Base-by-base conservation (phyloP, 1,140 invertebrate genomes). In the Octopus bimaculoides region DNA sequence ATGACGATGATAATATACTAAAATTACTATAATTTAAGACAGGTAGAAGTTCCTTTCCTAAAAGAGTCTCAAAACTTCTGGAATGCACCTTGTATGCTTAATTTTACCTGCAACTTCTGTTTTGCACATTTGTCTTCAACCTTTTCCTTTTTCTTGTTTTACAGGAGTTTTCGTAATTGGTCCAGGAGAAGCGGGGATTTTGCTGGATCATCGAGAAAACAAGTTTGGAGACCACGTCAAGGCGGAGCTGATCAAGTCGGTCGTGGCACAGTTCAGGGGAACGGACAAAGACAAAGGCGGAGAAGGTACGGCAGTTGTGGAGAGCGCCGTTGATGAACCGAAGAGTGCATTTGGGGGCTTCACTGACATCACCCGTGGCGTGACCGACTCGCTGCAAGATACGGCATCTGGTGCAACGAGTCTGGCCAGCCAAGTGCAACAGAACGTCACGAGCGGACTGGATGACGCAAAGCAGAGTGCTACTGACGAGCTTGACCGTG, bases 131-230 rank as follows among this genome's bases (percentile, higher is more conserved):
- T 61, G 56, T 2, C 41, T 52, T 2, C 12, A 17, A 10, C 41
- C 54, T 12, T 54, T 66, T 61, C 12, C 53, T 80, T 20, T 80
- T 53, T 75, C 66, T 61, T 41, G 5, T 81, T 26, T 85, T 84
- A 83, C 85, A 88, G 90, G 87, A 82, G 85, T 90, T 17, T 91
- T 87, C 87, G 86, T 91, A 9, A 82, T 91, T 26, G 90, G 90
- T 0, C 85, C 87, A 66, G 87, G 87, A 10, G 77, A 88, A 1
- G 84, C 87, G 77, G 90, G 90, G 17, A 87, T 91, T 54, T 75
- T 90, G 20, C 88, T 86, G 54, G 89, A 91, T 78, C 87, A 91
- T 78, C 82, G 88, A 54, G 90, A 91, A 77, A 85, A 83, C 80
- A 87, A 89, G 77, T 90, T 89, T 82, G 90, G 90, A 8, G 88